Percentiles rank a stretch among this genome's conserved stretches.
Conservation (phyloP, 2,797 vertebrate species). For the Syngnathus rostellatus region DNA sequence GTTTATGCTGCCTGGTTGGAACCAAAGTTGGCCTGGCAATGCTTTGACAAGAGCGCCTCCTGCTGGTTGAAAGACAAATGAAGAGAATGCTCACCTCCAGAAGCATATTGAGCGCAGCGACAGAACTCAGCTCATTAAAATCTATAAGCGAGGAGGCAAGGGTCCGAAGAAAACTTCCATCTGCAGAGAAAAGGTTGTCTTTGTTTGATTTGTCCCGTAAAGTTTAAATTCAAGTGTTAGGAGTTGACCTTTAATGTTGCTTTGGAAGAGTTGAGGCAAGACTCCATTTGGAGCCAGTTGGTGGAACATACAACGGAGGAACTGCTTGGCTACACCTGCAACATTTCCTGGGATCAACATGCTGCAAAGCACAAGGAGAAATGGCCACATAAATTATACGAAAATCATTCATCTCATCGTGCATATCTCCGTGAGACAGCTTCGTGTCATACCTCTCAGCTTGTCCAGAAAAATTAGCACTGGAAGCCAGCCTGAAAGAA, state of each 20-base stretch:
- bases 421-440: slow-evolving; percentile 21
- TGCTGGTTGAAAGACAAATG: slow-evolving; percentile 48
- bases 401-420: slow-evolving; percentile 16
- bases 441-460: slow-evolving; percentile 85
- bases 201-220: background rate
- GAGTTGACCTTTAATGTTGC: slow-evolving; percentile 89
- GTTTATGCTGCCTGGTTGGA: slow-evolving; percentile 22
- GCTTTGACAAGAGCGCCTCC: slow-evolving; percentile 61
- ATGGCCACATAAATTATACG: slow-evolving; percentile 27
- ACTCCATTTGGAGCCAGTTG: slow-evolving; percentile 97
- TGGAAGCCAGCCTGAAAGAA: slow-evolving; percentile 86
- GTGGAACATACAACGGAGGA: slow-evolving; percentile 94
- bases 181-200: slow-evolving; percentile 52
- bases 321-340: slow-evolving; percentile 97
- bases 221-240: background rate
- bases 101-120: slow-evolving; percentile 94
- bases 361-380: slow-evolving; percentile 62
- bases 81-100: slow-evolving; percentile 78
- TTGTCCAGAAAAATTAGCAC: slow-evolving; percentile 91
- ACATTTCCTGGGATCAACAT: slow-evolving; percentile 98
- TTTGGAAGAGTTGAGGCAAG: slow-evolving; percentile 96
- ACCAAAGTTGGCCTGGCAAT: background rate
- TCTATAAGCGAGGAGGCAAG: slow-evolving; percentile 88
- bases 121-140: slow-evolving; percentile 92
- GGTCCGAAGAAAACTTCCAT: slow-evolving; percentile 91